A percentile compares a stretch with the other conserved stretches of the same genome.
Evolutionary conservation across 2,888 invertebrate species (phyloP).

Genomic region (Parelbella ahira): DNA sequence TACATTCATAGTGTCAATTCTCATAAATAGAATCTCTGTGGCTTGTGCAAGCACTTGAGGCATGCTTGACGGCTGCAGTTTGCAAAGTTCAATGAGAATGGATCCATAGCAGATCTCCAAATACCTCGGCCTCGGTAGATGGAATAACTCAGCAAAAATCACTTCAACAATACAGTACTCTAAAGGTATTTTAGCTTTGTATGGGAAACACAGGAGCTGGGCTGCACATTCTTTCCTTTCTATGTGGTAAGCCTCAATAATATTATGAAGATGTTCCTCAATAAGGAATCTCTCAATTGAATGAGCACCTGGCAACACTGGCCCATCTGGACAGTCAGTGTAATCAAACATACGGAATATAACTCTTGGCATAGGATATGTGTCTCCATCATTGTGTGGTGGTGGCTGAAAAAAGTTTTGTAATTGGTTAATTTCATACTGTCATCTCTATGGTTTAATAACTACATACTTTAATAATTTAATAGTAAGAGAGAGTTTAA

Average conservation of each 20-base stretch:
- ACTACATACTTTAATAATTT: too few relatives aligned
- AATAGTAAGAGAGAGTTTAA: too few relatives aligned
- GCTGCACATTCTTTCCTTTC: constrained; percentile 98
- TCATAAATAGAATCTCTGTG: constrained; percentile 96
- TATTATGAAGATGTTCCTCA: constrained; percentile 97
- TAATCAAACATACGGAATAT: constrained; percentile 99
- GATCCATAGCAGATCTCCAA: constrained; percentile 90
- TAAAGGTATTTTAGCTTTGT: constrained; percentile 95
- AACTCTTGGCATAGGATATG: constrained; percentile 96
- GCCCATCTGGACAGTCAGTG: constrained; percentile 97
- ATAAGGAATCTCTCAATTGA: constrained; percentile 98
- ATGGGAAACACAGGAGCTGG: constrained; percentile 93
- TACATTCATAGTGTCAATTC: constrained; percentile 98
- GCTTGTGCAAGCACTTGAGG: constrained; percentile 99
- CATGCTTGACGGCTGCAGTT: constrained; percentile 97
- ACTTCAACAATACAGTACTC: constrained; percentile 99
- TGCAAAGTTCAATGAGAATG: constrained; percentile 97
- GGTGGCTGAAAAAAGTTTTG: constrained; percentile 83
- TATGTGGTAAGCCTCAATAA: constrained; percentile 91
- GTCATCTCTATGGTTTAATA: too few relatives aligned
- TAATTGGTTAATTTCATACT: too few relatives aligned
- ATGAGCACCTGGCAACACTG: constrained; percentile 95
- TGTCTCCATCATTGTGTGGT: constrained; percentile 93
- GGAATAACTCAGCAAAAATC: constrained; percentile 96
- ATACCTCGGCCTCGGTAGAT: constrained; percentile 93